These are phyloP conservation scores for Thripadectes ignobilis DNA, from an alignment of 2,797 vertebrate species.

Conservation along the genomic window DNA sequence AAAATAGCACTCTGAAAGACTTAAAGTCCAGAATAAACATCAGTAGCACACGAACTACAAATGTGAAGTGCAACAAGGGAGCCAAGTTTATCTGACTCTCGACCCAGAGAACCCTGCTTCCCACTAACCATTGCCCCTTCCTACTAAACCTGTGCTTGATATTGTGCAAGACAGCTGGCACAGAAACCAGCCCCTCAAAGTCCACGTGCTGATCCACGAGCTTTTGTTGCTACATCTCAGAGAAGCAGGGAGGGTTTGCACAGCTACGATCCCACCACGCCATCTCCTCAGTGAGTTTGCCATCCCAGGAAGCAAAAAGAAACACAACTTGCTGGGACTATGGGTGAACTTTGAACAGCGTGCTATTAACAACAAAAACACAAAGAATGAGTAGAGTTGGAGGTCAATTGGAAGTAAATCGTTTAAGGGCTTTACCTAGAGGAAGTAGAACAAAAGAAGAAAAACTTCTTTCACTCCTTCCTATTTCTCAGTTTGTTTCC, in stretches of 20 bases:
- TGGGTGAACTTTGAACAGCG: background rate
- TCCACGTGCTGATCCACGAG: accelerated
- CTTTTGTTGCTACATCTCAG: background rate
- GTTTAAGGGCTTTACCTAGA: background rate
- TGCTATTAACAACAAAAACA: background rate
- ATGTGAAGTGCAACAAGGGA: background rate
- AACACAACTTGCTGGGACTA: background rate
- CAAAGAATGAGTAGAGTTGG: background rate
- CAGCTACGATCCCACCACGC: accelerated
- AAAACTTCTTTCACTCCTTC: background rate
- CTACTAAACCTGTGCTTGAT: background rate
- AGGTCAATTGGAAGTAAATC: background rate
- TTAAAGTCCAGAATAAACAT: constrained; percentile 5
- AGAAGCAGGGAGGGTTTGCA: too few relatives aligned
- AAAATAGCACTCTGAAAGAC: background rate
- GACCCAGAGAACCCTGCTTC: background rate
- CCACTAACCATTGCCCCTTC: background rate
- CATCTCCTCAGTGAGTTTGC: accelerated
- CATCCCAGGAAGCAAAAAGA: accelerated
- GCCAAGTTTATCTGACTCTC: background rate
- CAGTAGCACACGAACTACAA: background rate
- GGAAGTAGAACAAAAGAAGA: background rate
- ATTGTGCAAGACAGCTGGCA: background rate
- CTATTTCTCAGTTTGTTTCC: background rate
- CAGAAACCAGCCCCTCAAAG: background rate